phyloP scores from a whole-genome alignment of 2,797 vertebrate genomes.

The Hoplostethus atlanticus region DNA sequence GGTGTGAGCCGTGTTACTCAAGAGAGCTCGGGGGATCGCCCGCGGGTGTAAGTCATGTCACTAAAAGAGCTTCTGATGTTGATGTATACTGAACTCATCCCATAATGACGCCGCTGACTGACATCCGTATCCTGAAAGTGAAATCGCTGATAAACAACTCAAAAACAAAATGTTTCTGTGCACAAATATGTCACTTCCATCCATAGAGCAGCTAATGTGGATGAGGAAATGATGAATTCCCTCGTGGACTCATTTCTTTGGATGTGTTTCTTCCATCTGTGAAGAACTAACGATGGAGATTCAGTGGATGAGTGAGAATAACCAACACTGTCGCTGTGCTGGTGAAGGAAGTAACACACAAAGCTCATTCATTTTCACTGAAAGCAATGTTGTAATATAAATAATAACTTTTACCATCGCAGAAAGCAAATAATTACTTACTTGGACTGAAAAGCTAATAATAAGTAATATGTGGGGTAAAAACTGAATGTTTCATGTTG shows the following conservation, averaged over 20 bases:
- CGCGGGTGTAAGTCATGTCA: neutral
- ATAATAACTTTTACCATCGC: constrained; percentile 27
- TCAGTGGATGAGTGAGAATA: neutral
- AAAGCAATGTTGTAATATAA: constrained; percentile 18
- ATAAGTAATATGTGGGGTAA: constrained; percentile 31
- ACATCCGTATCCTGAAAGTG: neutral
- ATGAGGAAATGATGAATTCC: neutral
- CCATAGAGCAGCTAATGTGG: constrained; percentile 7
- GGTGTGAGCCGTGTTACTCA: neutral
- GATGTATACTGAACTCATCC: neutral
- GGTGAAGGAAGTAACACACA: constrained; percentile 9
- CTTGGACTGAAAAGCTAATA: constrained; percentile 42
- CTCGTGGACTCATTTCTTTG: too few species aligned
- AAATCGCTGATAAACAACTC: too few species aligned
- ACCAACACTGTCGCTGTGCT: neutral
- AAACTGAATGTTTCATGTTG: constrained; percentile 71
- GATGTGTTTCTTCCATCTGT: too few species aligned
- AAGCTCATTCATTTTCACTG: constrained; percentile 38
- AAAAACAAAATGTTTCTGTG: too few species aligned
- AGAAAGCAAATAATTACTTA: constrained; percentile 21
- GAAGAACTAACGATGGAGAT: neutral
- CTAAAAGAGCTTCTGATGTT: neutral
- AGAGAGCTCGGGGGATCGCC: neutral
- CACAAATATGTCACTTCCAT: neutral
- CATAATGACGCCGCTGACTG: too few species aligned